phyloP scores from a whole-genome alignment of 2,888 invertebrate genomes.

The Hypomecis atomaria region DNA sequence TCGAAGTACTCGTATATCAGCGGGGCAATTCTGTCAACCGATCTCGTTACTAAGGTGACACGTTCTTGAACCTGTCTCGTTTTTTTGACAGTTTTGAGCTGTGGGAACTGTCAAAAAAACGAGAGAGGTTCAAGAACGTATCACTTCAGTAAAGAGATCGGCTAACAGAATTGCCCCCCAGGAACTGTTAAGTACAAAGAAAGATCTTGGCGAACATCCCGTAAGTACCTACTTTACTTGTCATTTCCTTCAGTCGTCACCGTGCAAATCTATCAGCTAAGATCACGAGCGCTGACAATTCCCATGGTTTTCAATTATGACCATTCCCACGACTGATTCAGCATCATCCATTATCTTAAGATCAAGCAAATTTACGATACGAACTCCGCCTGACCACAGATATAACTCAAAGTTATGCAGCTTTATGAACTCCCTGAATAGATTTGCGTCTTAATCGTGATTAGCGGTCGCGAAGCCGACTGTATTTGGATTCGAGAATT shows the following conservation, averaged over 20 bases:
- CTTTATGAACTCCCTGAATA: slow-evolving; percentile 38
- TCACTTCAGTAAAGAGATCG: too few species aligned
- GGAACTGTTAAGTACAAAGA: too few species aligned
- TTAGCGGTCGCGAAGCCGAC: slow-evolving; percentile 40
- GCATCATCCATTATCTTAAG: slow-evolving; percentile 49
- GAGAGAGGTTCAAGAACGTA: too few species aligned
- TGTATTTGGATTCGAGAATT: slow-evolving; percentile 41
- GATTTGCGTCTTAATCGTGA: slow-evolving; percentile 44
- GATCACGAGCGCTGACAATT: slow-evolving; percentile 63
- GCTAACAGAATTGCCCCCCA: too few species aligned
- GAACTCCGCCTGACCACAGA: slow-evolving; percentile 29
- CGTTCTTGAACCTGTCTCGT: too few species aligned
- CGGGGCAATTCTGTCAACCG: too few species aligned
- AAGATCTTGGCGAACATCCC: slow-evolving; percentile 8
- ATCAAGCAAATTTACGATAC: slow-evolving; percentile 34
- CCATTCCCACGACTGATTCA: slow-evolving; percentile 64
- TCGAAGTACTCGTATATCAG: too few species aligned
- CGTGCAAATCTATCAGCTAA: slow-evolving; percentile 51
- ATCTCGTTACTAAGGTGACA: too few species aligned
- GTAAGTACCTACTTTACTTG: slow-evolving; percentile 14
- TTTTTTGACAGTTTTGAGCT: too few species aligned
- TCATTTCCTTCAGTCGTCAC: slow-evolving; percentile 46
- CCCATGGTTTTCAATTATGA: slow-evolving; percentile 67
- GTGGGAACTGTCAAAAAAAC: too few species aligned
- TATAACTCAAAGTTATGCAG: slow-evolving; percentile 37